Evolutionary conservation across 1,140 invertebrate genomes (phyloP), one percentile per base, ranked within the genome.

Genomic region (Choristoneura fumiferana): DNA sequence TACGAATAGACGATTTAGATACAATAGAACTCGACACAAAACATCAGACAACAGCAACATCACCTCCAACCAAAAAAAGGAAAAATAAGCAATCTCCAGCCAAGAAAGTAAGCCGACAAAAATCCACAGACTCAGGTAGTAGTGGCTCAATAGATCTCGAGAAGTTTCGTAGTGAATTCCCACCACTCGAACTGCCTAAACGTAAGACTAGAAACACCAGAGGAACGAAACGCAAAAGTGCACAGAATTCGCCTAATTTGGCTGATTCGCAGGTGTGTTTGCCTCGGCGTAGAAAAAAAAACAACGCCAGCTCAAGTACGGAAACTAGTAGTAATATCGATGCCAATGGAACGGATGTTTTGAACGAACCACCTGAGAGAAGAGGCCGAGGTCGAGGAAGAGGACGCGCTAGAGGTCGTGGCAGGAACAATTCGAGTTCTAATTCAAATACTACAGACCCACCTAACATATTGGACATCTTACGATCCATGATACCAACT

Each of bases 1-100:
- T 76, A 69, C 36, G 43, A 36, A 6, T 63, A 67, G 52, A 17
- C n/a, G 52, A 37, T 15, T 54, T 35, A 54, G 66, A 45, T 18
- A 63, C 12, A 61, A 57, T 3, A 2, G 22, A 29, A 2, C 2
- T 3, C 22, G 6, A 29, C 22, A 3, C 22, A 29, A 29, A 29
- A 29, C 22, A 29, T 3, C 2, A 29, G 6, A 6, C 3, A 1
- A 6, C 18, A 43, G 17, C 43, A 12, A 22, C 43, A 22, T 12
- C 17, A n/a, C 22, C 43, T 8, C 43, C 43, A 5, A 12, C n/a
- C 18, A 49, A 49, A 49, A 8, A 18, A 5, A 49, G 29, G 9
- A 45, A 45, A 33, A 29, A 33, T 4, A 49, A 33, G 2, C 18
- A 33, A 49, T 22, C 43, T 33, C 43, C 43, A 12, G 18, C 17